Evolutionary conservation across 2,797 vertebrate genomes (phyloP).

Genomic region (Aratinga solstitialis): DNA sequence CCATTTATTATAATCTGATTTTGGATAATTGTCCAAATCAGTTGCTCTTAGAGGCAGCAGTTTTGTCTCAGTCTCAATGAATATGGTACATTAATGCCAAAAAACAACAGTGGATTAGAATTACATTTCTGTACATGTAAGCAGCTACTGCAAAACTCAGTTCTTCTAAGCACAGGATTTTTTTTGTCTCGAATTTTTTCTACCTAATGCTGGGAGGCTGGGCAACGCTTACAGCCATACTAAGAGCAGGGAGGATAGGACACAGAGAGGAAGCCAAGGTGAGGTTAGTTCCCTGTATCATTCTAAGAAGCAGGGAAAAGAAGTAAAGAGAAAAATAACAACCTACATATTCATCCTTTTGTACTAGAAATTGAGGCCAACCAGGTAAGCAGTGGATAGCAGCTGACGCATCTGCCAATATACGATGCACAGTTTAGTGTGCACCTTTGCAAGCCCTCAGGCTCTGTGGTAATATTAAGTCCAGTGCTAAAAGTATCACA

Average conservation of each 20-base stretch:
- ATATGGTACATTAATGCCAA: conserved; percentile 37
- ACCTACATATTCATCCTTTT: not conserved
- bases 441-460: not conserved
- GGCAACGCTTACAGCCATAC: not conserved
- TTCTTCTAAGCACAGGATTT: not conserved
- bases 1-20: conserved; percentile 75
- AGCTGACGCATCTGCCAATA: not conserved
- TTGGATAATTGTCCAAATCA: conserved; percentile 74
- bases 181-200: not conserved
- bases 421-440: not conserved
- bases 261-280: not conserved
- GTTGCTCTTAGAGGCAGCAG: conserved; percentile 58
- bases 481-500: not conserved
- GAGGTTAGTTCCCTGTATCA: not conserved
- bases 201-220: not conserved
- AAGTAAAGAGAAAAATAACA: not conserved
- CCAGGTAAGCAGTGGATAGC: not conserved
- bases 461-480: not conserved
- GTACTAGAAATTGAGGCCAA: not conserved
- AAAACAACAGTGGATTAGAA: conserved; percentile 50
- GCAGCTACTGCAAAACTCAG: conserved; percentile 33
- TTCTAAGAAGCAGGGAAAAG: not conserved
- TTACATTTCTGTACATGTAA: conserved; percentile 42
- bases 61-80: conserved; percentile 59
- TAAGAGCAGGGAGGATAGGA: not conserved